Evolutionary conservation across 1,140 invertebrate species (phyloP).

Genomic region (Drosophila orena): DNA sequence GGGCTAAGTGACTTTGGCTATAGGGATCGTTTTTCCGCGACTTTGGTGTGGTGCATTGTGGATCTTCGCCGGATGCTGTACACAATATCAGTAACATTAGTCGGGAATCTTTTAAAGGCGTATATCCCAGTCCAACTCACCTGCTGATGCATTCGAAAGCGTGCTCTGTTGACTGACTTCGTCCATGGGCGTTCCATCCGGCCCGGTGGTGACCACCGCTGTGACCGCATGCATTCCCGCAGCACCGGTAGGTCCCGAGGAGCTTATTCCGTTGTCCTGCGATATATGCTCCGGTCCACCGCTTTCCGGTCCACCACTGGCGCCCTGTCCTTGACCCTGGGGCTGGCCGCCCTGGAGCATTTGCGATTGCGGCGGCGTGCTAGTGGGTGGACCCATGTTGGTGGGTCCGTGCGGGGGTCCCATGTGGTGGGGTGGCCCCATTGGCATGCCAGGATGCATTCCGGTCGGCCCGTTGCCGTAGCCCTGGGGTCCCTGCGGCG

Average conservation of each 20-base stretch:
- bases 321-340: constrained; percentile 44
- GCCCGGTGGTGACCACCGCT: constrained; percentile 94
- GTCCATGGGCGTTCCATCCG: constrained; percentile 93
- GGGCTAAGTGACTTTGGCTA: constrained; percentile 90
- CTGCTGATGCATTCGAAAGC: constrained; percentile 94
- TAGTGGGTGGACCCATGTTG: constrained; percentile 86
- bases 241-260: constrained; percentile 85
- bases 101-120: background rate
- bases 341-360: constrained; percentile 66
- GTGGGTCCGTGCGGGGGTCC: constrained; percentile 86
- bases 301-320: constrained; percentile 53
- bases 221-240: constrained; percentile 88
- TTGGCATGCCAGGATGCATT: constrained; percentile 84
- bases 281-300: constrained; percentile 80
- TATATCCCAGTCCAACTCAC: constrained; percentile 85
- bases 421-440: constrained; percentile 87
- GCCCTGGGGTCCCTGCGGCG: constrained; percentile 86
- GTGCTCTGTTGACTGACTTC: constrained; percentile 96
- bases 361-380: constrained; percentile 71
- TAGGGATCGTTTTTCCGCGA: constrained; percentile 88
- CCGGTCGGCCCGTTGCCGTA: constrained; percentile 85
- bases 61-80: constrained; percentile 93
- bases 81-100: constrained; percentile 1
- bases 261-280: constrained; percentile 83
- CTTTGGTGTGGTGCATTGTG: constrained; percentile 91